These are phyloP conservation scores for Dufourea novaeangliae DNA, from an alignment of 1,140 invertebrate genomes.

Conservation along the genomic window DNA sequence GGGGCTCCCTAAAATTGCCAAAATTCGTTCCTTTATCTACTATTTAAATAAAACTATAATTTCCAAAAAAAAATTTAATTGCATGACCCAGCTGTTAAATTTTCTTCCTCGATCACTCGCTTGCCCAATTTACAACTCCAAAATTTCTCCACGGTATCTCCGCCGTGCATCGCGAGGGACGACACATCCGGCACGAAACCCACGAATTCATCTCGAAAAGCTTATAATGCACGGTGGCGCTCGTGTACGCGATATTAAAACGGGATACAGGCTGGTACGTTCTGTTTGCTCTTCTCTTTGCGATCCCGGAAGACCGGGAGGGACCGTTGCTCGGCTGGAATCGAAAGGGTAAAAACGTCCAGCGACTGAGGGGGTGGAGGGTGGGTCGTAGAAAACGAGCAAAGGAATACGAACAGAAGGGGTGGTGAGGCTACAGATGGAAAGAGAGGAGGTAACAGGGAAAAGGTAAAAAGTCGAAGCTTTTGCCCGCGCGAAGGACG, in stretches of 20 bases:
- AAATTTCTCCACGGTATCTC: too few species aligned
- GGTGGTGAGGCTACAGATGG: too few species aligned
- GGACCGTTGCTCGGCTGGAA: conserved; percentile 4
- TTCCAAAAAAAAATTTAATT: too few species aligned
- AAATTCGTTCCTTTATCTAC: too few species aligned
- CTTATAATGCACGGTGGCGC: conserved; percentile 12
- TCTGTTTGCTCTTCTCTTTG: conserved; percentile 41
- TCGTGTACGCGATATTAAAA: conserved; percentile 36
- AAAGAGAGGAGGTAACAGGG: conserved; percentile 22
- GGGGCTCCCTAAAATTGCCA: too few species aligned
- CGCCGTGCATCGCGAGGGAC: too few species aligned
- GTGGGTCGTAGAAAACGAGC: conserved; percentile 33
- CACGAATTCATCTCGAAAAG: conserved; percentile 9
- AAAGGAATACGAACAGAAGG: too few species aligned
- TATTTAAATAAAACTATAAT: too few species aligned
- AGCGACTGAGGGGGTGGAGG: background rate
- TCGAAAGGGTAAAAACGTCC: conserved; percentile 23
- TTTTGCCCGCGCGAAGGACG: conserved; percentile 59
- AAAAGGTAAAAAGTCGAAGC: conserved; percentile 39
- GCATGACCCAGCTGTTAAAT: too few species aligned
- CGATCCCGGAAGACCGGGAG: background rate
- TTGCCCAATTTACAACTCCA: too few species aligned
- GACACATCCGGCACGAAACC: background rate
- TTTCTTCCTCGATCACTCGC: too few species aligned
- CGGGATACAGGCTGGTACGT: background rate